Conservation (phyloP, 2,113 vertebrate species). For the Ammodramus savannarum region DNA sequence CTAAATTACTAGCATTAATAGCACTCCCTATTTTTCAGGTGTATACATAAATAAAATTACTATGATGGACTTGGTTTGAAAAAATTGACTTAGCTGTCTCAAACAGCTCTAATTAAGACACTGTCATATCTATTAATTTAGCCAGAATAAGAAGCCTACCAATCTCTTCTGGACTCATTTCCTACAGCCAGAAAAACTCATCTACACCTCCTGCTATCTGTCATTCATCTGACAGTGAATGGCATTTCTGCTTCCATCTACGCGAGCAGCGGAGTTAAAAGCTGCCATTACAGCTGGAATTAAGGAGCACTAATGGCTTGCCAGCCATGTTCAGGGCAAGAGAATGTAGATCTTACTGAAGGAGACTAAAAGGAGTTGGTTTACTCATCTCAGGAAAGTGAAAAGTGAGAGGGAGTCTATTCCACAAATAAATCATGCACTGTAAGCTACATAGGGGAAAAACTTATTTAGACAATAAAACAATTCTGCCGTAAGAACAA, state of each 20-base stretch:
- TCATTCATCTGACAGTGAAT: not conserved
- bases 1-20: not conserved
- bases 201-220: not conserved
- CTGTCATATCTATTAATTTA: not conserved
- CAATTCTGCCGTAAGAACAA: not conserved
- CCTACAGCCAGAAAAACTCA: not conserved
- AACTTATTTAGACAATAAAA: not conserved
- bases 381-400: not conserved
- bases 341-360: not conserved
- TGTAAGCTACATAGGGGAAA: not conserved
- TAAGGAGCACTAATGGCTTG: not conserved
- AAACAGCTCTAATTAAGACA: not conserved
- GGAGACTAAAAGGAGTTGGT: not conserved
- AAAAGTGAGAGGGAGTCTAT: not conserved
- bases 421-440: not conserved
- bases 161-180: not conserved
- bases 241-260: not conserved
- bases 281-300: conserved; percentile 7
- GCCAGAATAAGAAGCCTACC: not conserved
- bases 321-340: not conserved
- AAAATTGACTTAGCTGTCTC: not conserved
- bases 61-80: not conserved
- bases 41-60: not conserved
- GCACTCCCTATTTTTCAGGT: not conserved
- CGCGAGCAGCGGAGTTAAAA: accelerated